These are phyloP conservation scores for Xestia sexstrigata DNA, from an alignment of 2,888 invertebrate species.

Conservation along the genomic window DNA sequence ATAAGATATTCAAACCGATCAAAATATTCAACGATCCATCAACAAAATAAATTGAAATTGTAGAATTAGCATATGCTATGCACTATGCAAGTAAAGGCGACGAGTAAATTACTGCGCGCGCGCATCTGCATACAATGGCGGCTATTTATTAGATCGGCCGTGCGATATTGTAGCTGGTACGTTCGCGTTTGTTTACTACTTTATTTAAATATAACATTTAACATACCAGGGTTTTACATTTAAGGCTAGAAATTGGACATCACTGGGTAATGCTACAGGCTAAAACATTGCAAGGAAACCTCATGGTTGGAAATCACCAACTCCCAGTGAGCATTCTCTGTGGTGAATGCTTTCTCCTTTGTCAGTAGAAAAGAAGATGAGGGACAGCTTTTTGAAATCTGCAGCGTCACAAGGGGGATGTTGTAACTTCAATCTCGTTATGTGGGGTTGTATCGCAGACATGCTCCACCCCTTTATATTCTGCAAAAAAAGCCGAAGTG, in stretches of 20 bases:
- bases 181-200: conserved; percentile 24
- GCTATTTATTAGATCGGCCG: conserved; percentile 69
- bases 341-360: not conserved
- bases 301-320: not conserved
- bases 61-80: conserved; percentile 74
- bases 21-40: conserved; percentile 51
- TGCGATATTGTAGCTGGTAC: conserved; percentile 27
- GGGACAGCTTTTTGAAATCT: not conserved
- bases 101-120: conserved; percentile 50
- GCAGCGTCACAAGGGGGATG: not conserved
- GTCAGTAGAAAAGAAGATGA: not conserved
- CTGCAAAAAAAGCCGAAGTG: not conserved
- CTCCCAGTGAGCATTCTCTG: not conserved
- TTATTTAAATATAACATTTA: conserved; percentile 20
- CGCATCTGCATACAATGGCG: conserved; percentile 78
- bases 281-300: not conserved
- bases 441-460: not conserved
- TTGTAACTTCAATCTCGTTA: not conserved
- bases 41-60: conserved; percentile 56
- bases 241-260: not conserved
- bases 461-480: accelerated
- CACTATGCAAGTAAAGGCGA: conserved; percentile 74
- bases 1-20: not conserved
- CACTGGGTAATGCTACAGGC: not conserved
- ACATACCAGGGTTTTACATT: not conserved